Evolutionary conservation across 1,140 invertebrate species (phyloP).

Genomic region (Cydia splendana): DNA sequence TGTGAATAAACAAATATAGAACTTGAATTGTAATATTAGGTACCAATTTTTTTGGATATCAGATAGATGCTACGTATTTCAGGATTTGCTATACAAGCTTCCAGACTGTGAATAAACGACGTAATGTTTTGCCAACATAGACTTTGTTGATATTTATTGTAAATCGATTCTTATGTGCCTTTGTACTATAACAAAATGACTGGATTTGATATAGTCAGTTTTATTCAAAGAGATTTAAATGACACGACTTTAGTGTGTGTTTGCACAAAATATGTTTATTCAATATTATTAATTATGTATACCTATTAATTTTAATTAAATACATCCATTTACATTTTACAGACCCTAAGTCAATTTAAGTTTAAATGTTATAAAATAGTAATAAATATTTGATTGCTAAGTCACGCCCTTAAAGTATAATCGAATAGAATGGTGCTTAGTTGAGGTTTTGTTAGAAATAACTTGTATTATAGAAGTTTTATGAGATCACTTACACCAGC

Average conservation of each 20-base stretch:
- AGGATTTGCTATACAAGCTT: conserved; percentile 23
- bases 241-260: conserved; percentile 69
- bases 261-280: conserved; percentile 73
- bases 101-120: conserved; percentile 10
- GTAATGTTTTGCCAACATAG: conserved; percentile 45
- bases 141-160: conserved; percentile 59
- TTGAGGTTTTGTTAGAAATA: conserved; percentile 68
- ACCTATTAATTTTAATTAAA: conserved; percentile 59
- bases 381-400: conserved; percentile 71
- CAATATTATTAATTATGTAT: conserved; percentile 54
- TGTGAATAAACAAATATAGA: background rate
- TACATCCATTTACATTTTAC: conserved; percentile 58
- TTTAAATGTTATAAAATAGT: conserved; percentile 66
- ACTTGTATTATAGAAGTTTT: conserved; percentile 60
- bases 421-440: conserved; percentile 80
- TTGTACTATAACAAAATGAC: conserved; percentile 67
- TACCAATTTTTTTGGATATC: background rate
- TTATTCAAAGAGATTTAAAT: conserved; percentile 55
- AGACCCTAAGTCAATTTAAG: conserved; percentile 68
- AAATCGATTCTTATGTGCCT: conserved; percentile 77
- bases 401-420: conserved; percentile 69
- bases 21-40: background rate
- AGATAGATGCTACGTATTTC: background rate
- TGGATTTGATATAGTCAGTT: conserved; percentile 72
- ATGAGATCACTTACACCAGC: conserved; percentile 50